phyloP scores from a whole-genome alignment of 2,888 invertebrate species.

The Bombylius discolor region DNA sequence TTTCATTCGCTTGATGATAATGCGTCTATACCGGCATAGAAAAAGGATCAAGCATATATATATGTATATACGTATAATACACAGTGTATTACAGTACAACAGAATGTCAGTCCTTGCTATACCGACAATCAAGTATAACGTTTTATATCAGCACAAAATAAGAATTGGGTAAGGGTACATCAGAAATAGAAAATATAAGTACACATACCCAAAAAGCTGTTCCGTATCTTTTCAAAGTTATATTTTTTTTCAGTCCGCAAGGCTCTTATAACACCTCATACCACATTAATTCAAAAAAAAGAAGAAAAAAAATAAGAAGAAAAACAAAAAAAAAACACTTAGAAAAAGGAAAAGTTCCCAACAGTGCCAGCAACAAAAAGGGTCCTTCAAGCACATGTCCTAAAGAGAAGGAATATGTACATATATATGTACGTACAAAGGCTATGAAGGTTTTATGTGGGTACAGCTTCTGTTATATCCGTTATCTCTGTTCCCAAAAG shows the following conservation, averaged over 20 bases:
- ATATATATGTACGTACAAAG: not conserved
- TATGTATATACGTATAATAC: no score
- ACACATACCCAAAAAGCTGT: constrained; percentile 6
- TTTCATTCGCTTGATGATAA: no score
- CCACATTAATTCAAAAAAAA: not conserved
- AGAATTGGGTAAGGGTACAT: no score
- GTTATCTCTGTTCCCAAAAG: constrained; percentile 6
- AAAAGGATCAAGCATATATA: no score
- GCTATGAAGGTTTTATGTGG: constrained; percentile 2
- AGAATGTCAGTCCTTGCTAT: no score
- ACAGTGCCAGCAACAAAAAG: constrained; percentile 9
- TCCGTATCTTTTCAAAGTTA: not conserved
- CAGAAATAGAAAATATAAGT: not conserved
- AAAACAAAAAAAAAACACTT: no score
- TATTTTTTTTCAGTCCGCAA: not conserved
- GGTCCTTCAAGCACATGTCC: constrained; percentile 9
- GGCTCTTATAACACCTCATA: constrained; percentile 4
- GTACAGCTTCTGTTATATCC: constrained; percentile 4
- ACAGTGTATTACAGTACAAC: no score
- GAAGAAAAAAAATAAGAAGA: no score
- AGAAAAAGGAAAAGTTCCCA: constrained; percentile 9
- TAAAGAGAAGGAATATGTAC: constrained; percentile 3
- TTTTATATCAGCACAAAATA: no score
- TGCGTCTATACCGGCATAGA: no score
- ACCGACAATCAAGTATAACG: no score